Evolutionary conservation across 2,888 invertebrate genomes (phyloP), one percentile per base, ranked within the genome.

Genomic region (Agrenia bidenticulata): DNA sequence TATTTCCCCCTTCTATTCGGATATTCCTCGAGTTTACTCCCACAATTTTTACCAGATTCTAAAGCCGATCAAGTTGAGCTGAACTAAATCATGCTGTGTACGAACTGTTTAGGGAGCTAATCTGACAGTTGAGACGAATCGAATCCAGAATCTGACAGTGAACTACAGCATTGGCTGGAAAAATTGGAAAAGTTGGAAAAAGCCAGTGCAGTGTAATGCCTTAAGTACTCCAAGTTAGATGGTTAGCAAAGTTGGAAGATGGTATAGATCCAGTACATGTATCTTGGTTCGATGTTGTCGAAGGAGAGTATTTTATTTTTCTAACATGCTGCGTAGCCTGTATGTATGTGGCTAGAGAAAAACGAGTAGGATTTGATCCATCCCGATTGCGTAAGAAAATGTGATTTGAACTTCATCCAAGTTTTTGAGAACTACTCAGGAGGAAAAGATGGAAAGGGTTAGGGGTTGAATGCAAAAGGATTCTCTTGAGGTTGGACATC

Each of bases 381-480:
- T 64, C 50, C 49, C 54, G 64, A 55, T 64, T 50, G 19, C 59
- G 51, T 24, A 39, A 58, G 57, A 39, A 57, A 50, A 64, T 54
- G 60, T 60, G 42, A 64, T 64, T 64, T 64, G 64, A 64, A 64
- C 64, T 64, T 60, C 23, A 45, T 59, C 64, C 64, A 64, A 64
- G 42, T 64, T 64, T 54, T 41, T 51, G 24, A 19, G 26, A 58
- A 58, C 58, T 58, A 45, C 58, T 58, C 58, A 45, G 45, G 45
- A 26, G 27, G 58, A 58, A 58, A 58, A 58, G 58, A 58, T 58
- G 58, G 45, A 58, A 58, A 26, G 45, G 58, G 58, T 58, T 58
- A 24, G 58, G 39, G 41, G 56, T 57, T 57, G 56, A 57, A 57
- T 57, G 56, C 56, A n/a, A 37, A 57, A 41, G 41, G 32, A 57